Evolutionary conservation across 2,797 vertebrate genomes (phyloP).

Genomic region (Crenichthys baileyi): DNA sequence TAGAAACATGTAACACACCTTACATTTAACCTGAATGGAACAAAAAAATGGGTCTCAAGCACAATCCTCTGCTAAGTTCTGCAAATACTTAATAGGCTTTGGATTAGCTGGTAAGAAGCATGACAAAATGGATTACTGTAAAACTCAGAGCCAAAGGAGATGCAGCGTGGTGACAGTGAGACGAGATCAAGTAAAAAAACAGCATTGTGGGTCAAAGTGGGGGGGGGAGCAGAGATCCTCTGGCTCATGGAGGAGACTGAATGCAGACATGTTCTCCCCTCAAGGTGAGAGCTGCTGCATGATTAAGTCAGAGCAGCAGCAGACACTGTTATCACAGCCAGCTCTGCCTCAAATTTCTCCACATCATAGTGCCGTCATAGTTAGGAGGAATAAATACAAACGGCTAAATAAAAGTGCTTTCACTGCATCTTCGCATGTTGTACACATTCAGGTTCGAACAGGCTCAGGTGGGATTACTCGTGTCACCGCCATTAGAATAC

Average conservation of each 20-base stretch:
- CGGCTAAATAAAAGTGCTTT: conserved; percentile 55
- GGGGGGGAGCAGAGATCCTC: conserved; percentile 38
- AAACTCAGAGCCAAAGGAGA: conserved; percentile 61
- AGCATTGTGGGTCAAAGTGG: conserved; percentile 55
- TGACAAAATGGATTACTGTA: conserved; percentile 72
- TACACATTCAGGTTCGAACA: conserved; percentile 21
- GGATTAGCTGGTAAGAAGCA: conserved; percentile 68
- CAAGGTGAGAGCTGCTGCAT: conserved; percentile 58
- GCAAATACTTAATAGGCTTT: conserved; percentile 77
- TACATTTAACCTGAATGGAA: conserved; percentile 61
- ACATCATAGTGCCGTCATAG: conserved; percentile 25
- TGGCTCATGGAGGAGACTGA: conserved; percentile 51
- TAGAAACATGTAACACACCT: conserved; percentile 45
- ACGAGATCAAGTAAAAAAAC: conserved; percentile 71
- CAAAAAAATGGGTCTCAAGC: conserved; percentile 40
- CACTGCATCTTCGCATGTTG: conserved; percentile 19
- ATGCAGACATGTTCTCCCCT: conserved; percentile 60
- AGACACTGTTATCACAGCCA: conserved; percentile 34
- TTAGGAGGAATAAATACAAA: conserved; percentile 38
- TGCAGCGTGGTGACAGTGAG: conserved; percentile 62
- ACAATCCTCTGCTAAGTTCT: conserved; percentile 58
- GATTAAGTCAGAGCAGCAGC: conserved; percentile 44
- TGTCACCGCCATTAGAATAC: not conserved
- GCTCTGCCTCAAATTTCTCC: conserved; percentile 35
- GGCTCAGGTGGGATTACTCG: conserved; percentile 33